Conservation (phyloP, 2,113 vertebrate genomes). For the Mesembrinibis cayennensis region DNA sequence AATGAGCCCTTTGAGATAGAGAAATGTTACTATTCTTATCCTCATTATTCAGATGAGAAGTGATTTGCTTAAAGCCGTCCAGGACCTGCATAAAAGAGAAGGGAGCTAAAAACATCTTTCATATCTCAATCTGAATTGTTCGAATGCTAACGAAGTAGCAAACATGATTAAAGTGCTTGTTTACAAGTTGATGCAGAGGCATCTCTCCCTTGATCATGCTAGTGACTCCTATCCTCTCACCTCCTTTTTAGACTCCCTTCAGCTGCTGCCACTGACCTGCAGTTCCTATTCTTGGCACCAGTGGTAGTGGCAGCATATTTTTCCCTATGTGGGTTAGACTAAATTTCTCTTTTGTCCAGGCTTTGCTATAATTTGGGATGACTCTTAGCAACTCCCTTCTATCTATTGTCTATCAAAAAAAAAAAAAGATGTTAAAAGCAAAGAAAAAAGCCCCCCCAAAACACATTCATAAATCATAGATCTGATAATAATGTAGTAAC, state of each 20-base stretch:
- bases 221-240: not conserved
- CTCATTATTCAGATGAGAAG: not conserved
- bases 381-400: not conserved
- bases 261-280: not conserved
- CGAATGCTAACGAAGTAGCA: not conserved
- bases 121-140: not conserved
- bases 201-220: not conserved
- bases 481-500: not conserved
- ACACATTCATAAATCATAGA: not conserved
- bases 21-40: not conserved
- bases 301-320: not conserved
- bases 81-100: not conserved
- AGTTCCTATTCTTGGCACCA: not conserved
- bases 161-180: conserved; percentile 8
- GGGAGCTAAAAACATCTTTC: not conserved
- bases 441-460: not conserved
- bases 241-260: not conserved
- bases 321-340: not conserved
- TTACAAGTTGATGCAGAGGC: not conserved
- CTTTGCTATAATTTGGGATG: not conserved
- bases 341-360: not conserved
- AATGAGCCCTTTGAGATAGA: not conserved
- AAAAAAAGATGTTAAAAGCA: not conserved
- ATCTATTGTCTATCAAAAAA: not conserved
- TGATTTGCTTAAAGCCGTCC: not conserved